These are phyloP conservation scores for Furcula furcula DNA, from an alignment of 2,888 invertebrate species.

Conservation along the genomic window DNA sequence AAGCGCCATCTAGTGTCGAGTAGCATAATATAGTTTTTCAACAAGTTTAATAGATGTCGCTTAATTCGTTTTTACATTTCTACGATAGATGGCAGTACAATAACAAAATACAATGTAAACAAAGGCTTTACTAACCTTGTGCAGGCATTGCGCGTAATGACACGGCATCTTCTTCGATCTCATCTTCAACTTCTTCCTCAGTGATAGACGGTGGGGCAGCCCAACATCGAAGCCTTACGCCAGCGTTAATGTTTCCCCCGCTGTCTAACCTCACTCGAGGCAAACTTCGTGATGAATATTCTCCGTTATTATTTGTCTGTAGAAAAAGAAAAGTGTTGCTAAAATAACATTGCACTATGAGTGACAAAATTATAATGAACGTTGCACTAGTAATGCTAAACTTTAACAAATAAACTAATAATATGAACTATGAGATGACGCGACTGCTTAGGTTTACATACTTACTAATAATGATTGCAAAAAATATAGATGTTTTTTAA, in stretches of 20 bases:
- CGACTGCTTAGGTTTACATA: neutral
- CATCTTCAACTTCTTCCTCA: conserved; percentile 84
- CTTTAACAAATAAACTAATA: neutral
- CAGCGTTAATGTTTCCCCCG: conserved; percentile 82
- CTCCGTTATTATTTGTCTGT: conserved; percentile 68
- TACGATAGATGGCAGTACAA: conserved; percentile 43
- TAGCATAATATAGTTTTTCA: conserved; percentile 10
- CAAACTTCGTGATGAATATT: conserved; percentile 71
- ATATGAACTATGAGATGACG: neutral
- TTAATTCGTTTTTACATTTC: conserved; percentile 2
- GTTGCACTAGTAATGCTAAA: neutral
- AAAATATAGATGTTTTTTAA: neutral
- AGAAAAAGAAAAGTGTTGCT: neutral
- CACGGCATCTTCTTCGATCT: conserved; percentile 84
- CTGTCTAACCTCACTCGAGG: conserved; percentile 87
- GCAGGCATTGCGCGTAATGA: conserved; percentile 84
- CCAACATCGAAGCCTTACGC: conserved; percentile 82
- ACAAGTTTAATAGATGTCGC: conserved; percentile 13
- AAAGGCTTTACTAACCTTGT: conserved; percentile 72
- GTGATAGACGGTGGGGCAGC: conserved; percentile 85
- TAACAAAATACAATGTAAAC: neutral
- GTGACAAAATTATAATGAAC: neutral
- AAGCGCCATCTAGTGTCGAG: conserved; percentile 40
- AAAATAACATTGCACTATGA: too few relatives aligned
- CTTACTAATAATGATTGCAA: neutral